Conservation (phyloP, 2,888 invertebrate species). For the Pantelozetes paolii region DNA sequence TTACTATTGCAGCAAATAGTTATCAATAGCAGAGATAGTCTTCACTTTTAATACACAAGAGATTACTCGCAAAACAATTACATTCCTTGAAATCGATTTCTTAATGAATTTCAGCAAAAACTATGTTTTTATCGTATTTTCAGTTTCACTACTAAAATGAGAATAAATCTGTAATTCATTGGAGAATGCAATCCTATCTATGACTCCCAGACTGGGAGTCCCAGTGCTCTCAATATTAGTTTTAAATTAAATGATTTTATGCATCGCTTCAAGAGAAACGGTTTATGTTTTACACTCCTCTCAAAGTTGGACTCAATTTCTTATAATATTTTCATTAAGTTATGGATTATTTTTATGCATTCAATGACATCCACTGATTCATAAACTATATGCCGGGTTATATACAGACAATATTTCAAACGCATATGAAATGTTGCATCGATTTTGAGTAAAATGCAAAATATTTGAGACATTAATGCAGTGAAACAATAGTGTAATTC, state of each 20-base stretch:
- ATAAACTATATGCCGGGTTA: background rate
- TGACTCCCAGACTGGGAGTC: background rate
- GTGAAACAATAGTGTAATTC: background rate
- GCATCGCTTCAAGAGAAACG: background rate
- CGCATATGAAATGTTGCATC: background rate
- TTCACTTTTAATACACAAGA: background rate
- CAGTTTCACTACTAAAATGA: background rate
- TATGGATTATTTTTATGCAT: slow-evolving; percentile 5
- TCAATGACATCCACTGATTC: background rate
- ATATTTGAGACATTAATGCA: background rate
- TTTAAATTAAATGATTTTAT: background rate
- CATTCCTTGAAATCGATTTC: background rate
- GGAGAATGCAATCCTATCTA: background rate
- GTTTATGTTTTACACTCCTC: background rate
- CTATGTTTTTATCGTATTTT: background rate
- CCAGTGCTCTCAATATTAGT: background rate
- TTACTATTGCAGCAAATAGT: no score
- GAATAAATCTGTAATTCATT: background rate
- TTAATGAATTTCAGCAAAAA: background rate
- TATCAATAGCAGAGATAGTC: no score
- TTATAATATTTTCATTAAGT: background rate
- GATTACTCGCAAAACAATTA: background rate
- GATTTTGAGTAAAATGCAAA: background rate
- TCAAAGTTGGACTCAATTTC: background rate
- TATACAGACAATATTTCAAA: background rate